A percentile compares a stretch with the other conserved stretches of the same genome.
These are phyloP conservation scores for Drosophila watanabei DNA, from an alignment of 1,140 invertebrate species.

Conservation along the genomic window DNA sequence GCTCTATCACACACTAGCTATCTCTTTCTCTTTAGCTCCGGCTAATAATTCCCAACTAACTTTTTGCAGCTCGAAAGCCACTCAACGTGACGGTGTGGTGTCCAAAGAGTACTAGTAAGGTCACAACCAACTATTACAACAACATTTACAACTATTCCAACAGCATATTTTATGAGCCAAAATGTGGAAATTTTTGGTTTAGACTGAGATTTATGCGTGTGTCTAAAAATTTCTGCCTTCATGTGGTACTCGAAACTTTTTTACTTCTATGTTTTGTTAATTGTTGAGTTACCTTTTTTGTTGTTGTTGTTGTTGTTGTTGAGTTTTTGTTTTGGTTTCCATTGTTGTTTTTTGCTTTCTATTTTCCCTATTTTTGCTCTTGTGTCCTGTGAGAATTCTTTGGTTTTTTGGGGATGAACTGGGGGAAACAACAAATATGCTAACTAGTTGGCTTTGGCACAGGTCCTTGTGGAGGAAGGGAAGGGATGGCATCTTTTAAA, in stretches of 20 bases:
- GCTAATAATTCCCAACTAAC: slow-evolving; percentile 42
- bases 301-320: neutral
- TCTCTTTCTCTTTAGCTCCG: slow-evolving; percentile 11
- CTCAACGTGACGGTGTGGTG: slow-evolving; percentile 18
- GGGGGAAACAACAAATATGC: slow-evolving; percentile 49
- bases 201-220: slow-evolving; percentile 19
- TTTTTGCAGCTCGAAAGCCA: slow-evolving; percentile 48
- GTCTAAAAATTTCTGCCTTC: slow-evolving; percentile 26
- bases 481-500: slow-evolving; percentile 36
- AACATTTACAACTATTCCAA: slow-evolving; percentile 15
- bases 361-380: neutral
- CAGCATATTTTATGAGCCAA: slow-evolving; percentile 25
- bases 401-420: slow-evolving; percentile 15
- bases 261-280: slow-evolving; percentile 34
- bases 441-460: slow-evolving; percentile 54
- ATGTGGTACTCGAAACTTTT: slow-evolving; percentile 35
- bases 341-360: slow-evolving; percentile 25
- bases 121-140: slow-evolving; percentile 25
- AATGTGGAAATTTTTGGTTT: slow-evolving; percentile 11
- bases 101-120: slow-evolving; percentile 32
- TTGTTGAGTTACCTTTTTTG: slow-evolving; percentile 28
- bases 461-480: slow-evolving; percentile 1
- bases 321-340: slow-evolving; percentile 4
- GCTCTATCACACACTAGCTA: slow-evolving; percentile 20
- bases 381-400: slow-evolving; percentile 17